Conservation (phyloP, 2,888 invertebrate genomes). For the Drosophila siamana region DNA sequence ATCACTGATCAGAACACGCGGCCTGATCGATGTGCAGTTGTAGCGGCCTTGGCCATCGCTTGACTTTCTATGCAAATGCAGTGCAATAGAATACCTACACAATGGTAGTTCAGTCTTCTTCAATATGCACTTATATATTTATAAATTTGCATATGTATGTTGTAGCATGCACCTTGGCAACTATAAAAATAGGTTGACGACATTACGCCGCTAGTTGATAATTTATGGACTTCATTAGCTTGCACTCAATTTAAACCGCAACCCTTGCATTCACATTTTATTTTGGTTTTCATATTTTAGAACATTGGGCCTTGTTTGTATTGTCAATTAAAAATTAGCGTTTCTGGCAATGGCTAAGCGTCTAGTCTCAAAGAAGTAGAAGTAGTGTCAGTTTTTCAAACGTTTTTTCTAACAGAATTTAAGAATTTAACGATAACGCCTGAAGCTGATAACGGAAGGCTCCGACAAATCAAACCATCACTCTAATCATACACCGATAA, state of each 20-base stretch:
- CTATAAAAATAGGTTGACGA: slow-evolving; percentile 2
- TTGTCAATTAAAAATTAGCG: too few relatives aligned
- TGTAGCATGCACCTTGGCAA: slow-evolving; percentile 14
- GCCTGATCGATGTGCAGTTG: slow-evolving; percentile 48
- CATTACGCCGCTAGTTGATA: slow-evolving; percentile 30
- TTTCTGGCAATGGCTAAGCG: too few relatives aligned
- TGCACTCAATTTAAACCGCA: neutral
- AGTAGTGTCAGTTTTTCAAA: too few relatives aligned
- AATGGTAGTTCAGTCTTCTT: neutral
- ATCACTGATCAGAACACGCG: slow-evolving; percentile 51
- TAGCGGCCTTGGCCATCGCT: slow-evolving; percentile 49
- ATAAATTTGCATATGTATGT: too few relatives aligned
- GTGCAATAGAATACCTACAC: neutral
- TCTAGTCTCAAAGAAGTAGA: too few relatives aligned
- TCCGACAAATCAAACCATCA: slow-evolving; percentile 16
- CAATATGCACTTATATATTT: slow-evolving; percentile 1
- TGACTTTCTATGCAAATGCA: slow-evolving; percentile 45
- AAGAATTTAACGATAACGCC: slow-evolving; percentile 7
- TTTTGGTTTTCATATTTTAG: neutral
- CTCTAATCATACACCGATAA: slow-evolving; percentile 13
- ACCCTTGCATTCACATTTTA: neutral
- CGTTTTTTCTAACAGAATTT: neutral
- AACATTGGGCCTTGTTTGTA: neutral
- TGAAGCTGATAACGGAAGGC: slow-evolving; percentile 15
- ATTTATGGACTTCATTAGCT: slow-evolving; percentile 25